Conservation (phyloP, 2,113 vertebrate genomes). For the Pomatostomus ruficeps region DNA sequence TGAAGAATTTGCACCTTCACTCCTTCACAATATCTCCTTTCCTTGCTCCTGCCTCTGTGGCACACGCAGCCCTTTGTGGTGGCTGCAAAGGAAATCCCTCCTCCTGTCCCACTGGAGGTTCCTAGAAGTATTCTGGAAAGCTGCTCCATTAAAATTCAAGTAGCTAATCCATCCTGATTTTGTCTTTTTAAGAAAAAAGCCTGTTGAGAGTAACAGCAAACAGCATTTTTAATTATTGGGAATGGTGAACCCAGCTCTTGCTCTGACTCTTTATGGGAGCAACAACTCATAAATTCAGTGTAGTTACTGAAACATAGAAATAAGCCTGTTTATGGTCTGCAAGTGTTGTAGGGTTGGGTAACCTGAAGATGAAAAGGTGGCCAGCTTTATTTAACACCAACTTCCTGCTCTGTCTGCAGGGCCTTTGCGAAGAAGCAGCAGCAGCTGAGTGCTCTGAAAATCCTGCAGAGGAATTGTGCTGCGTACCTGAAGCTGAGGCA, state of each 20-base stretch:
- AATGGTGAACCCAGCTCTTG: not conserved
- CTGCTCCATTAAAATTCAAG: not conserved
- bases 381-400: not conserved
- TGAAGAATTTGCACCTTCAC: not conserved
- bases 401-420: slow-evolving; percentile 58
- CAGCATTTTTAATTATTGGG: not conserved
- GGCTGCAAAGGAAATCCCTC: not conserved
- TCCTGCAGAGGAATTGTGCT: slow-evolving; percentile 96
- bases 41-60: not conserved
- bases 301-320: not conserved
- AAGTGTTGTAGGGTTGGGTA: not conserved
- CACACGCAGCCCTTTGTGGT: not conserved
- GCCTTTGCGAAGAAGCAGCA: slow-evolving; percentile 97
- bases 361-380: not conserved
- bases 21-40: not conserved
- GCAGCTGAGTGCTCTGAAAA: slow-evolving; percentile 93
- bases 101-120: not conserved
- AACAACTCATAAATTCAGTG: not conserved
- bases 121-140: not conserved
- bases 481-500: slow-evolving; percentile 94
- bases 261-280: not conserved
- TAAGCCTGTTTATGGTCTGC: not conserved
- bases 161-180: not conserved
- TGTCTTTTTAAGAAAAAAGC: not conserved
- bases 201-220: not conserved